Conservation (phyloP, 1,140 invertebrate genomes). For the Halesus radiatus region DNA sequence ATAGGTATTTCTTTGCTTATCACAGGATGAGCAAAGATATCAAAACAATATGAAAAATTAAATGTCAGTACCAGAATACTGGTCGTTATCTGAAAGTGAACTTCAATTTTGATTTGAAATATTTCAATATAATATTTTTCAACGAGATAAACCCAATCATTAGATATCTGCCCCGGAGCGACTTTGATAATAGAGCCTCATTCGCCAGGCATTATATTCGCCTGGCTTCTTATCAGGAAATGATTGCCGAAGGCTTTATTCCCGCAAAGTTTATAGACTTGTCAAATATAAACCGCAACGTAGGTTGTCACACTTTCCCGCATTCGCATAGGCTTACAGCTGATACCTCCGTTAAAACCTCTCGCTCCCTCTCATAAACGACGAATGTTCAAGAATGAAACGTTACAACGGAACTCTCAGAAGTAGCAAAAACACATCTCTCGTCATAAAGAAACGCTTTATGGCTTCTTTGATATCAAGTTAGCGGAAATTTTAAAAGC, state of each 20-base stretch:
- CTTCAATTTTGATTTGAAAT: neutral
- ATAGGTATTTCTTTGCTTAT: too few species aligned
- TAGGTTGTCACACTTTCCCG: slow-evolving; percentile 8
- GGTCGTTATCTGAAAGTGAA: too few species aligned
- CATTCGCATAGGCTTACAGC: too few species aligned
- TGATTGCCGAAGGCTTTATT: neutral
- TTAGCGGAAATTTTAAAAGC: slow-evolving; percentile 13
- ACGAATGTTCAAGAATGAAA: too few species aligned
- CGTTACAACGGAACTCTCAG: too few species aligned
- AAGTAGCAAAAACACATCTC: neutral
- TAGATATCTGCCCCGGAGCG: neutral
- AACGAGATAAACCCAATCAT: neutral
- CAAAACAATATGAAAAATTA: too few species aligned
- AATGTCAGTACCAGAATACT: too few species aligned
- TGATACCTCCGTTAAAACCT: too few species aligned
- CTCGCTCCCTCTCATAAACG: too few species aligned
- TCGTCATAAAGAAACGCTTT: slow-evolving; percentile 37
- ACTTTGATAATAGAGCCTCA: neutral
- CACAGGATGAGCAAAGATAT: too few species aligned
- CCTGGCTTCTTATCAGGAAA: neutral
- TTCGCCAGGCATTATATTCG: neutral
- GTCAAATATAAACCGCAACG: neutral
- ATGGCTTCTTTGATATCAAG: slow-evolving; percentile 28
- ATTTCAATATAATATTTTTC: neutral
- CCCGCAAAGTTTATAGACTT: neutral